Conservation (phyloP, 1,140 invertebrate species). For the Phymorhynchus buccinoides region DNA sequence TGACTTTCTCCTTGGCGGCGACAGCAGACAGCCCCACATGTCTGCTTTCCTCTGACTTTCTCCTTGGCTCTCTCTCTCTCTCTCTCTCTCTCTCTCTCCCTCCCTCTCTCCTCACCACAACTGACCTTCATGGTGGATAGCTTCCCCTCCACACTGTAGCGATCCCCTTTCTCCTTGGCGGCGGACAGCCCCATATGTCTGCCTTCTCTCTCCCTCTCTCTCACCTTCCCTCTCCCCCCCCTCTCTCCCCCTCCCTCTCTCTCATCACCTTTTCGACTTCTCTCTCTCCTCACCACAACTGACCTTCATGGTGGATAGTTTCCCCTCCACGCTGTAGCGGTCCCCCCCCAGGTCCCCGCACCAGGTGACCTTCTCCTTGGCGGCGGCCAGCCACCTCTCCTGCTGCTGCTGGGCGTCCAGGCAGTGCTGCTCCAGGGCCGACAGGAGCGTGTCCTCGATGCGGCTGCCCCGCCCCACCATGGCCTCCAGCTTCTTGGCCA, state of each 20-base stretch:
- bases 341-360: slow-evolving; percentile 90
- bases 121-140: too few species aligned
- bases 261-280: too few species aligned
- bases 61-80: too few species aligned
- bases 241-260: too few species aligned
- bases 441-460: slow-evolving; percentile 84
- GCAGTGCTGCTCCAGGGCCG: slow-evolving; percentile 89
- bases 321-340: slow-evolving; percentile 93
- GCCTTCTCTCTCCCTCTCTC: too few species aligned
- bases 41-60: too few species aligned
- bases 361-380: slow-evolving; percentile 93
- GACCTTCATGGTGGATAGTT: slow-evolving; percentile 80
- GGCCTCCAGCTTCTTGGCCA: slow-evolving; percentile 81
- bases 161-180: slow-evolving; percentile 72
- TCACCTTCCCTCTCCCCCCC: too few species aligned
- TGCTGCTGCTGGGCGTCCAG: slow-evolving; percentile 87
- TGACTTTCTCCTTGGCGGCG: slow-evolving; percentile 89
- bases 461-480: slow-evolving; percentile 75
- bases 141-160: too few species aligned
- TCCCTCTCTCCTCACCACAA: too few species aligned
- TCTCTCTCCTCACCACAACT: too few species aligned
- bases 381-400: slow-evolving; percentile 83
- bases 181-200: slow-evolving; percentile 84
- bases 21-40: too few species aligned
- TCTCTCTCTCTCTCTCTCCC: too few species aligned